phyloP scores from a whole-genome alignment of 2,797 vertebrate species.

The Silurus aristotelis region DNA sequence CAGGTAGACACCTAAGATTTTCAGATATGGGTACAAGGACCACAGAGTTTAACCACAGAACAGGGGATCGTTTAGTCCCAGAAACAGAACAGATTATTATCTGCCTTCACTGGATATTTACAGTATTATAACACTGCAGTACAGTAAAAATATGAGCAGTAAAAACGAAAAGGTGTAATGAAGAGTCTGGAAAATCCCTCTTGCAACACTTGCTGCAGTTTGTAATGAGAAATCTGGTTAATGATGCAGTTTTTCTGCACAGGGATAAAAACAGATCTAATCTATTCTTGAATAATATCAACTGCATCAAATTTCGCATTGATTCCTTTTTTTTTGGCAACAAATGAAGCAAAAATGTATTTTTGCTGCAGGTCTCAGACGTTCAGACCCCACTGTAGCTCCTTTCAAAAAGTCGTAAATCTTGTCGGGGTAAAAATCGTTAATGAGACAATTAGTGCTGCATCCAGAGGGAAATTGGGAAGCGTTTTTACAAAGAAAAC shows the following conservation, averaged over 20 bases:
- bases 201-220: neutral
- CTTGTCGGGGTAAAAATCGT: slow-evolving; percentile 34
- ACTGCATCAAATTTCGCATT: neutral
- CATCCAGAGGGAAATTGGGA: slow-evolving; percentile 27
- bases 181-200: neutral
- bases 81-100: neutral
- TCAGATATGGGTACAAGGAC: neutral
- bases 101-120: neutral
- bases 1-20: too few relatives aligned
- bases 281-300: slow-evolving; percentile 25
- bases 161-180: neutral
- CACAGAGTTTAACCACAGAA: neutral
- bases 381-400: neutral
- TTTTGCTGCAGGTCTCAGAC: neutral
- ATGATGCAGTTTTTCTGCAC: slow-evolving; percentile 5
- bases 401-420: slow-evolving; percentile 26
- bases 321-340: slow-evolving; percentile 1
- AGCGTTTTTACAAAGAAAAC: slow-evolving; percentile 2
- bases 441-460: slow-evolving; percentile 38
- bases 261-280: neutral
- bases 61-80: neutral
- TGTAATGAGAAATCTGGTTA: slow-evolving; percentile 4
- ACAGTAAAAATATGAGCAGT: neutral
- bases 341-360: slow-evolving; percentile 23
- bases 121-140: neutral